Evolutionary conservation across 2,888 invertebrate genomes (phyloP), one percentile per base, ranked within the genome.

Genomic region (Drosophila diplacantha): DNA sequence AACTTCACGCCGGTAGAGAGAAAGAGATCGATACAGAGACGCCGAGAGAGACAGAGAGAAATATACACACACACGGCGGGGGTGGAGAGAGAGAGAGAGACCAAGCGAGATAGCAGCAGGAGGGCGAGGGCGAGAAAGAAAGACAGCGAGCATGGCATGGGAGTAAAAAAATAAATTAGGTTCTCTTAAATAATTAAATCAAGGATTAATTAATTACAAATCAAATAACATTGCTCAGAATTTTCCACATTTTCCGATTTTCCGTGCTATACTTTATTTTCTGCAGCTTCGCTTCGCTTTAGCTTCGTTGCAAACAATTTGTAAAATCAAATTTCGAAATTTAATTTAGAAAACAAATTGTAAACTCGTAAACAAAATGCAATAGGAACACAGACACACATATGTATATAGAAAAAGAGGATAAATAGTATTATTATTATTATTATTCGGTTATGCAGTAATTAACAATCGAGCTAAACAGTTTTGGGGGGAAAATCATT

Each of bases 161-260:
- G 46, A 51, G 39, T 50, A 66, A 65, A 66, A 24, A 51, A 63
- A 44, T 62, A 62, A 62, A 38, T 52, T 44, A 63, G 55, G 35
- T 72, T 59, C 6, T 55, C 14, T 62, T 38, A 65, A 55, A 44
- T 38, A 51, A 22, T 43, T 51, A 51, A 69, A 44, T 57, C 43
- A 38, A 39, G 35, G 50, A 31, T 31, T 31, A 62, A 55, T 54
- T 56, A 71, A 64, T 65, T 41, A 66, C 39, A 54, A 47, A 46
- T 34, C 44, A 34, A 53, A 67, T 31, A 58, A 39, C 35, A 31
- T 44, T 38, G 38, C 44, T 29, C 26, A 60, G 58, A 69, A 62
- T 72, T 72, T 73, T 83, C 74, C 81, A 77, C 77, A 82, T 82
- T 80, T 81, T 71, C 69, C 60, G 35, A 68, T 59, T 67, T 59